Conservation (phyloP, 2,113 vertebrate species). For the Chlorodrepanis virens region DNA sequence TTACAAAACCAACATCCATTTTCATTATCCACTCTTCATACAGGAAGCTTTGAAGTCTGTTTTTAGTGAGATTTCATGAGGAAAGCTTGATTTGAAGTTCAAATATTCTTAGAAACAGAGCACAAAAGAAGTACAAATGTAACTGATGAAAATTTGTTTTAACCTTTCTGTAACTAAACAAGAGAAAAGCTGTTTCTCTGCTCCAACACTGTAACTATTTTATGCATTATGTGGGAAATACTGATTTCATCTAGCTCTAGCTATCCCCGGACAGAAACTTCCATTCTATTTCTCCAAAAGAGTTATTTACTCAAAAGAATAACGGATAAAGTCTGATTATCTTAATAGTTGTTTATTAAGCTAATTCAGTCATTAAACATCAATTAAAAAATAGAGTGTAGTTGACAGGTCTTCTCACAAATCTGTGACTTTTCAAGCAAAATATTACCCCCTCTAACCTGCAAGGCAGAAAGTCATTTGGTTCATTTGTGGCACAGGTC, state of each 20-base stretch:
- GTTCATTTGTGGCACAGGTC: not conserved
- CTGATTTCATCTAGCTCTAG: not conserved
- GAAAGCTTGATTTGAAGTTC: not conserved
- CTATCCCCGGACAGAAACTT: not conserved
- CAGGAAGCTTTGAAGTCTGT: not conserved
- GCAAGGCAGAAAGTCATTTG: not conserved
- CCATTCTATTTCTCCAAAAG: not conserved
- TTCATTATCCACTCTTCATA: not conserved
- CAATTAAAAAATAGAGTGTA: not conserved
- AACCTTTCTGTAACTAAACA: not conserved
- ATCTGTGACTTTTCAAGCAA: not conserved
- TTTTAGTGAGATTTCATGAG: not conserved
- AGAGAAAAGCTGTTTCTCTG: not conserved
- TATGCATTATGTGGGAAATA: not conserved
- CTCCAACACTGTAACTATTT: not conserved
- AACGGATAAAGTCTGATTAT: not conserved
- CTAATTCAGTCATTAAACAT: not conserved
- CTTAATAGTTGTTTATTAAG: not conserved
- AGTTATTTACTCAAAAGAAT: not conserved
- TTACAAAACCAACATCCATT: not conserved
- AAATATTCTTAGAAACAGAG: not conserved
- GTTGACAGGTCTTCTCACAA: not conserved
- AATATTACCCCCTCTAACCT: not conserved
- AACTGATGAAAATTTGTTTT: slow-evolving; percentile 1
- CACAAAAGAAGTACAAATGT: not conserved